These are phyloP conservation scores for Urophycis tenuis DNA, from an alignment of 2,797 vertebrate genomes.

Conservation along the genomic window DNA sequence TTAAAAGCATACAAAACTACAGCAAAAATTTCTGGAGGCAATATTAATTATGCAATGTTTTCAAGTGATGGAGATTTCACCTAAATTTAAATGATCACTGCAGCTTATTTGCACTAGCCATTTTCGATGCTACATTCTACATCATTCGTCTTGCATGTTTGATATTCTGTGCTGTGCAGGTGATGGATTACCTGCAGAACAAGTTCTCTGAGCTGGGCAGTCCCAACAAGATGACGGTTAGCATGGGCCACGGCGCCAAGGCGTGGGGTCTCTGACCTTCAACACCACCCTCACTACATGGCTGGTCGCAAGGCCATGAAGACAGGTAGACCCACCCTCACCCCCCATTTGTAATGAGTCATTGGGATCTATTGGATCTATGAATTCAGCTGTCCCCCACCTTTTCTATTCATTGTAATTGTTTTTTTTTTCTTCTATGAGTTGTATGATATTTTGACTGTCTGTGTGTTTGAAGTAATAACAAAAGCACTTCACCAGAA, in stretches of 20 bases:
- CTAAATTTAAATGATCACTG: background rate
- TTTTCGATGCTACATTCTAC: background rate
- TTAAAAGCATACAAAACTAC: background rate
- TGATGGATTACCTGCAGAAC: slow-evolving; percentile 75
- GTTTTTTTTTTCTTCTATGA: no score
- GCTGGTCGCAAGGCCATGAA: slow-evolving; percentile 91
- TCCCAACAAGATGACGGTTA: slow-evolving; percentile 85
- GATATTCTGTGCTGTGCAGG: slow-evolving; percentile 57
- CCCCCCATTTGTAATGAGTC: background rate
- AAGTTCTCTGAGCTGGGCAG: slow-evolving; percentile 79
- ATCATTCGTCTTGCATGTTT: background rate
- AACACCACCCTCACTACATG: slow-evolving; percentile 94
- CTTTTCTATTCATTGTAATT: no score
- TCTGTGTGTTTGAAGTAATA: no score
- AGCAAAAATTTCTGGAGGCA: background rate
- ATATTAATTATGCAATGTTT: background rate
- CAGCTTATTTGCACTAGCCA: background rate
- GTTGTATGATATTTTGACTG: no score
- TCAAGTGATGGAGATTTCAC: background rate
- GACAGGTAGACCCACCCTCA: slow-evolving; percentile 69
- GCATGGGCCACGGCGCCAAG: slow-evolving; percentile 84
- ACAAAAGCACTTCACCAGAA: no score
- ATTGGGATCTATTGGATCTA: background rate
- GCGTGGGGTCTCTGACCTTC: slow-evolving; percentile 98
- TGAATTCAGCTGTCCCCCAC: background rate